Percentiles rank a stretch among this genome's conserved stretches.
These are phyloP conservation scores for Megalops atlanticus DNA, from an alignment of 2,113 vertebrate genomes.

Conservation along the genomic window DNA sequence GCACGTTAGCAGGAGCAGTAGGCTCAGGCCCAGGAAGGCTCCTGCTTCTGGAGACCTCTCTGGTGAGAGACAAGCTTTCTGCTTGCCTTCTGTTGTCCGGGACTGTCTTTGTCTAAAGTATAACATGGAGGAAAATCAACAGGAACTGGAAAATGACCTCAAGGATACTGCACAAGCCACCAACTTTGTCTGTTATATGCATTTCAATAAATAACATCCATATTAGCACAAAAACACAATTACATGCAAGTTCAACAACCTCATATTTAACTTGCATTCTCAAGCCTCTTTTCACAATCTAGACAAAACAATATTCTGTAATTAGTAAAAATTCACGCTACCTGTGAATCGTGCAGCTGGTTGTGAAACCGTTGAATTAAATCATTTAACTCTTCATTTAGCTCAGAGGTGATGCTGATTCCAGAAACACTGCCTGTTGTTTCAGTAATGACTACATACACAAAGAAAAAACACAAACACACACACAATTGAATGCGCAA, in stretches of 20 bases:
- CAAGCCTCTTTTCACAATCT: neutral
- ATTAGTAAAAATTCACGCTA: slow-evolving; percentile 49
- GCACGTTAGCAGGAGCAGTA: slow-evolving; percentile 72
- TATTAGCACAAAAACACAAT: no score
- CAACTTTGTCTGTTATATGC: no score
- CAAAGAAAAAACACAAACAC: slow-evolving; percentile 1
- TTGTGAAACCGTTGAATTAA: slow-evolving; percentile 97
- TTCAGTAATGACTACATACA: slow-evolving; percentile 82
- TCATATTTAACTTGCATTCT: neutral
- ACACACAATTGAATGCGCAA: neutral
- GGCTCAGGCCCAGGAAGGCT: slow-evolving; percentile 77
- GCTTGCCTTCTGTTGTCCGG: slow-evolving; percentile 96
- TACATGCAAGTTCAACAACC: no score
- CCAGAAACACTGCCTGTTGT: slow-evolving; percentile 93
- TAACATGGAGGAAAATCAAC: neutral
- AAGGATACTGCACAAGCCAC: neutral
- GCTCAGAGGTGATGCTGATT: slow-evolving; percentile 93
- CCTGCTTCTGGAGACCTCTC: slow-evolving; percentile 85
- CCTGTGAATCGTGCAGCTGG: slow-evolving; percentile 93
- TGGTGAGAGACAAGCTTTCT: slow-evolving; percentile 91
- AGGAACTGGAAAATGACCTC: slow-evolving; percentile 11
- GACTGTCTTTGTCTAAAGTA: slow-evolving; percentile 78
- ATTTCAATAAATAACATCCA: no score
- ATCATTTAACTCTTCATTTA: slow-evolving; percentile 96
- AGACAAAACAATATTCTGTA: neutral